Conservation (phyloP, 2,888 invertebrate genomes). For the Thecophora atra region DNA sequence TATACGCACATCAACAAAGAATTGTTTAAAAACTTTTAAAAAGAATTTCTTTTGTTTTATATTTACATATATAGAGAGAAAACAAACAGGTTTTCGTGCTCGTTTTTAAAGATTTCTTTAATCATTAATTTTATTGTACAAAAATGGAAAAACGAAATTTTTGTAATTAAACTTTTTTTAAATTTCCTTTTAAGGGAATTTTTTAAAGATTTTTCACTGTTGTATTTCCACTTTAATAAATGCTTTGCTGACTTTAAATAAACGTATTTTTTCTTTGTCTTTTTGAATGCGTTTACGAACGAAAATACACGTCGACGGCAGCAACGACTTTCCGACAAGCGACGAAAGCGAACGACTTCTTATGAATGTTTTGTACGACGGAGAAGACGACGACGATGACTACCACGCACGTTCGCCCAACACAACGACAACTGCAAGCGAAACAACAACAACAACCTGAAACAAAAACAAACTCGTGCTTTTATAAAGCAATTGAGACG, state of each 20-base stretch:
- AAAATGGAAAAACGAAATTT: too few relatives aligned
- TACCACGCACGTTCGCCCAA: slow-evolving; percentile 11
- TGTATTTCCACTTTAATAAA: too few relatives aligned
- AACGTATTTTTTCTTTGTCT: slow-evolving; percentile 11
- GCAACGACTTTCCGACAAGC: slow-evolving; percentile 12
- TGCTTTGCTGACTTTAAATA: not conserved
- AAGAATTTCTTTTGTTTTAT: too few relatives aligned
- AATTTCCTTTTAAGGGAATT: too few relatives aligned
- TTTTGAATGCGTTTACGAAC: not conserved
- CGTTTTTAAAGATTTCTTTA: too few relatives aligned
- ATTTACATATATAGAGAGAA: too few relatives aligned
- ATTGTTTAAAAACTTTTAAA: too few relatives aligned
- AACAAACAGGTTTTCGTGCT: too few relatives aligned
- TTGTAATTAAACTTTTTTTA: too few relatives aligned
- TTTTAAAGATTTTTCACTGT: too few relatives aligned
- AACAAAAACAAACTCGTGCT: too few relatives aligned
- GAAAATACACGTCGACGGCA: not conserved
- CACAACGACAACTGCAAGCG: not conserved
- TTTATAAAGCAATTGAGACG: not conserved
- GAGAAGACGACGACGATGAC: not conserved
- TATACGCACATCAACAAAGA: not conserved
- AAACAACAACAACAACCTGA: not conserved
- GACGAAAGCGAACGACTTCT: slow-evolving; percentile 20
- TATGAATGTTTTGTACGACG: slow-evolving; percentile 20
- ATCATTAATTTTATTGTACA: too few relatives aligned